phyloP scores from a whole-genome alignment of 92 coral and sea anemone species.

The Actinostola sp. region DNA sequence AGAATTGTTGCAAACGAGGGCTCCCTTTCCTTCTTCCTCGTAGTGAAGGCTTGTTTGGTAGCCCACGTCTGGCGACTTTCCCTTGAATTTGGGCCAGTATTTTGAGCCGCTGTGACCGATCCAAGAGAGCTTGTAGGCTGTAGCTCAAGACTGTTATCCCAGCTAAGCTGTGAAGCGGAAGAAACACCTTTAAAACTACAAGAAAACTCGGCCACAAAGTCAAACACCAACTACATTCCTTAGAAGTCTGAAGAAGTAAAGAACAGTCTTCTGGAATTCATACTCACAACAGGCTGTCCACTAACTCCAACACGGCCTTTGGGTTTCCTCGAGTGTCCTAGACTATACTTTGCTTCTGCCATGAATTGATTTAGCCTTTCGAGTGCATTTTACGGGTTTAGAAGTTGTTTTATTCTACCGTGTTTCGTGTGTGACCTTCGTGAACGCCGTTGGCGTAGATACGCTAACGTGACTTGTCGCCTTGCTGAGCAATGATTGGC shows the following conservation, averaged over 20 bases:
- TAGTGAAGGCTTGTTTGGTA: conserved; percentile 70
- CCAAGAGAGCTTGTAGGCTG: conserved; percentile 75
- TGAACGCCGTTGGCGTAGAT: background rate
- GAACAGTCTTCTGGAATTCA: background rate
- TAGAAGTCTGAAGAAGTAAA: conserved; percentile 16
- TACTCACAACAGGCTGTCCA: conserved; percentile 83
- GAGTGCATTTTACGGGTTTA: conserved; percentile 1
- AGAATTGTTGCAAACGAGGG: conserved; percentile 64
- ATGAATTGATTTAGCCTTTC: conserved; percentile 18
- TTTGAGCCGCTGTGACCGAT: conserved; percentile 74
- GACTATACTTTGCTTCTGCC: conserved; percentile 67
- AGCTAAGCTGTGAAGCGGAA: conserved; percentile 70
- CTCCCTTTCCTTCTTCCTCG: conserved; percentile 48
- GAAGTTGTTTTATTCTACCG: background rate
- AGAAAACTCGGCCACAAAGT: conserved; percentile 14
- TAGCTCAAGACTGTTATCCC: conserved; percentile 75
- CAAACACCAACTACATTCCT: conserved; percentile 25
- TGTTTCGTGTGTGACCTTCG: conserved; percentile 23
- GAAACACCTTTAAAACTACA: background rate
- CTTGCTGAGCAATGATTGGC: conserved; percentile 23
- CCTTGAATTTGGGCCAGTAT: conserved; percentile 44
- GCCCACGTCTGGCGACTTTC: conserved; percentile 68
- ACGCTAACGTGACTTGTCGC: conserved; percentile 26
- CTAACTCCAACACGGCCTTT: conserved; percentile 71
- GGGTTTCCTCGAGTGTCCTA: conserved; percentile 74